Percentiles rank a stretch among this genome's conserved stretches.
phyloP scores from a whole-genome alignment of 2,888 invertebrate species.

The Athalia cordata region DNA sequence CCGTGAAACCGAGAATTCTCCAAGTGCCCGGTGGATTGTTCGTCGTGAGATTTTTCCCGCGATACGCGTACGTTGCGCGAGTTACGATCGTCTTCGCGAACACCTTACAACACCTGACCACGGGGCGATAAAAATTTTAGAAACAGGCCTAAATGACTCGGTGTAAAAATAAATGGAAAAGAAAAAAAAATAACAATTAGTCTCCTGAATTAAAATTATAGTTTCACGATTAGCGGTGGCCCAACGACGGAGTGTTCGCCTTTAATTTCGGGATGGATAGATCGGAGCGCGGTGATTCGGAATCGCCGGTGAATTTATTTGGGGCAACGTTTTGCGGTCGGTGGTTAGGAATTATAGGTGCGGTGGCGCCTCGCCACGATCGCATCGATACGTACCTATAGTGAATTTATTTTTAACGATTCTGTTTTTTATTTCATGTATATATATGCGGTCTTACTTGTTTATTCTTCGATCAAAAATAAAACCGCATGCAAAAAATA shows the following conservation, averaged over 20 bases:
- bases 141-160: not conserved
- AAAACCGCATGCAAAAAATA: too few species aligned
- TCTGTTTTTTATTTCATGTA: not conserved
- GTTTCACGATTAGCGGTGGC: not conserved
- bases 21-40: slow-evolving; percentile 9
- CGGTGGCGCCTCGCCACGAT: not conserved
- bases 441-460: not conserved
- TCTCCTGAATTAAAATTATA: not conserved
- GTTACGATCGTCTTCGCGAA: not conserved
- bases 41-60: not conserved
- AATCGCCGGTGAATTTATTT: slow-evolving; percentile 20
- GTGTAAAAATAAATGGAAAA: not conserved
- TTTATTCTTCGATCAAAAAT: too few species aligned
- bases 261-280: slow-evolving; percentile 8
- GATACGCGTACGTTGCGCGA: not conserved
- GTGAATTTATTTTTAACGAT: not conserved
- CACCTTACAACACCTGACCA: not conserved
- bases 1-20: slow-evolving; percentile 2
- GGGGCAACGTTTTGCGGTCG: slow-evolving; percentile 9
- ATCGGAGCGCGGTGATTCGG: not conserved
- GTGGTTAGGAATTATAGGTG: not conserved
- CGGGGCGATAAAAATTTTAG: not conserved
- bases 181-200: not conserved
- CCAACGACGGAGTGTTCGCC: slow-evolving; percentile 18
- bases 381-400: not conserved